phyloP scores from a whole-genome alignment of 2,888 invertebrate genomes.

The Venusia cambrica region DNA sequence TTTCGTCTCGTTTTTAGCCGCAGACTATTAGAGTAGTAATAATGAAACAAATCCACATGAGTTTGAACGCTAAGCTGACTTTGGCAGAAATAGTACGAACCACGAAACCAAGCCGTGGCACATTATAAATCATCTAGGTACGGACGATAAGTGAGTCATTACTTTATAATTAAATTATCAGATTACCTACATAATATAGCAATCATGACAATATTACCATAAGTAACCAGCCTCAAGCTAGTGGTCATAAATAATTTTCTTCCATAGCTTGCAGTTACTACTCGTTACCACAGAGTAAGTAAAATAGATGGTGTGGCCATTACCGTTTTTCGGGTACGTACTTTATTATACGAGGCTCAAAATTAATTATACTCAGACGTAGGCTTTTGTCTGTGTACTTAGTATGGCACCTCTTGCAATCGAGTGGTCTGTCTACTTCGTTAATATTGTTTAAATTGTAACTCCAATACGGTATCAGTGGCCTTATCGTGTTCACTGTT shows the following conservation, averaged over 20 bases:
- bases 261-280: neutral
- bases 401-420: conserved; percentile 20
- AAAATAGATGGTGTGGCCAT: conserved; percentile 29
- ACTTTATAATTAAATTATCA: too few species aligned
- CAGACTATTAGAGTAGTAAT: conserved; percentile 10
- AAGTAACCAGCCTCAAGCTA: too few species aligned
- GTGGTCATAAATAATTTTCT: neutral
- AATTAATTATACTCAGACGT: conserved; percentile 31
- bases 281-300: conserved; percentile 22
- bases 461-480: too few species aligned
- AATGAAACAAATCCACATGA: too few species aligned
- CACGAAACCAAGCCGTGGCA: too few species aligned
- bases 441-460: too few species aligned
- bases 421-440: conserved; percentile 8
- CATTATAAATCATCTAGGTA: too few species aligned
- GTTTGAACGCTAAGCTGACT: conserved; percentile 4
- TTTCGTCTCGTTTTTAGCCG: conserved; percentile 26
- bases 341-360: conserved; percentile 32
- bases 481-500: too few species aligned
- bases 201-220: too few species aligned
- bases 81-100: too few species aligned
- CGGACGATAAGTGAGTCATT: too few species aligned
- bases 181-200: too few species aligned
- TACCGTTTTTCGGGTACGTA: conserved; percentile 31
- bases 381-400: conserved; percentile 28